Percentiles rank a stretch among this genome's conserved stretches.
Evolutionary conservation across 2,113 vertebrate genomes (phyloP).

Genomic region (Brachypodius melanocephalos): DNA sequence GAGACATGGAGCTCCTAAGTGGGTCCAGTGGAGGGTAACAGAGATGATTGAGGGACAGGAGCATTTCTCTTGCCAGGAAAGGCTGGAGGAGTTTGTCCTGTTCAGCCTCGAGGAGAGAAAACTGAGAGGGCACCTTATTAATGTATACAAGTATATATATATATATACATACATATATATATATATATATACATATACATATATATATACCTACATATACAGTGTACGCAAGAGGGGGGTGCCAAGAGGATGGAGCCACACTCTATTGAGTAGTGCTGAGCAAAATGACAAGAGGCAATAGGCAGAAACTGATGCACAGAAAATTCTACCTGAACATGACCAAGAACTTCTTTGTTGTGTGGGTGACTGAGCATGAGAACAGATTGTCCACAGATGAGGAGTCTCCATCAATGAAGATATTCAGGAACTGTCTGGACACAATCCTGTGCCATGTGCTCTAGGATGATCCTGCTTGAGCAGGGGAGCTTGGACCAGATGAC

Average conservation of each 20-base stretch:
- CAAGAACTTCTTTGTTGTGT: not conserved
- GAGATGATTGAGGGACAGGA: not conserved
- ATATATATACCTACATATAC: too few relatives aligned
- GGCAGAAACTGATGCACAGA: not conserved
- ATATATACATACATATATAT: too few relatives aligned
- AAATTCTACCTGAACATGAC: not conserved
- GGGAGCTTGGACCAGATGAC: not conserved
- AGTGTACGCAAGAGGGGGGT: too few relatives aligned
- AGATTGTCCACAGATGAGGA: too few relatives aligned
- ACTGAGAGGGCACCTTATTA: not conserved
- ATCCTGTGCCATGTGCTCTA: not conserved
- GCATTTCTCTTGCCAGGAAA: not conserved
- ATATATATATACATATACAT: too few relatives aligned
- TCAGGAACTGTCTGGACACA: not conserved
- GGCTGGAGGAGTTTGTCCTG: accelerated
- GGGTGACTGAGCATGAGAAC: not conserved
- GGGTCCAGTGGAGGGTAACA: not conserved
- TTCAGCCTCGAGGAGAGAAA: accelerated
- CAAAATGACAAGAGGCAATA: not conserved
- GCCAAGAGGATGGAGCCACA: not conserved
- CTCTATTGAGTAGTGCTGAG: not conserved
- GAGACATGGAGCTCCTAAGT: not conserved
- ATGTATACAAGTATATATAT: not conserved
- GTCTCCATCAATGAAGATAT: not conserved
- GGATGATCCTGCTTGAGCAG: not conserved